These are phyloP conservation scores for Loris lydekkerianus DNA, from an alignment of 2,797 vertebrate species.

Conservation along the genomic window DNA sequence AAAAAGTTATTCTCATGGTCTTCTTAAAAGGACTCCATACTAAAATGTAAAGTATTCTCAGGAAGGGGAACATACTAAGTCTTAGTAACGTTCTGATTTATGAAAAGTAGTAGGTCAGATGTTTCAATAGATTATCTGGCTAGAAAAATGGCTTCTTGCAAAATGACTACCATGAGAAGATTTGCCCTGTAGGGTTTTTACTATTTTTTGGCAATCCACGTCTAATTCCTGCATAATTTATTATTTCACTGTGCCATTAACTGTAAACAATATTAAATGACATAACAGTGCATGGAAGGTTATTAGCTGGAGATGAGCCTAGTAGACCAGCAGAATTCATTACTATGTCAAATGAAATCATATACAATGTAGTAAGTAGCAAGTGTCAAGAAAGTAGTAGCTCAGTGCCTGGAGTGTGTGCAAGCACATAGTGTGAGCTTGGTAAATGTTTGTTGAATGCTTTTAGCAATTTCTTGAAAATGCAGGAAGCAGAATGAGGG, in stretches of 20 bases:
- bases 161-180: not conserved
- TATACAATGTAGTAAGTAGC: not conserved
- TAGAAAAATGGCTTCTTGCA: not conserved
- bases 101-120: not conserved
- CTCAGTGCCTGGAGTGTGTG: not conserved
- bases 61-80: not conserved
- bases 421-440: not conserved
- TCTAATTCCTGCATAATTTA: not conserved
- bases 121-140: not conserved
- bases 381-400: not conserved
- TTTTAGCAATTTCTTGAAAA: not conserved
- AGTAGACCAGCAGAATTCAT: not conserved
- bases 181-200: not conserved
- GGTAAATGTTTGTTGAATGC: not conserved
- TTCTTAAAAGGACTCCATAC: not conserved
- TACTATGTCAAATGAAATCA: not conserved
- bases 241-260: not conserved
- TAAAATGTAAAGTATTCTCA: not conserved
- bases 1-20: not conserved
- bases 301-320: not conserved
- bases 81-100: not conserved
- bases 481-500: not conserved
- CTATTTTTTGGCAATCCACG: not conserved
- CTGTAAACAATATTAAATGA: not conserved
- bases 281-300: not conserved